Conservation (phyloP, 30 jellyfish, hydroid and myxozoan species). For the Cassiopea xamachana region DNA sequence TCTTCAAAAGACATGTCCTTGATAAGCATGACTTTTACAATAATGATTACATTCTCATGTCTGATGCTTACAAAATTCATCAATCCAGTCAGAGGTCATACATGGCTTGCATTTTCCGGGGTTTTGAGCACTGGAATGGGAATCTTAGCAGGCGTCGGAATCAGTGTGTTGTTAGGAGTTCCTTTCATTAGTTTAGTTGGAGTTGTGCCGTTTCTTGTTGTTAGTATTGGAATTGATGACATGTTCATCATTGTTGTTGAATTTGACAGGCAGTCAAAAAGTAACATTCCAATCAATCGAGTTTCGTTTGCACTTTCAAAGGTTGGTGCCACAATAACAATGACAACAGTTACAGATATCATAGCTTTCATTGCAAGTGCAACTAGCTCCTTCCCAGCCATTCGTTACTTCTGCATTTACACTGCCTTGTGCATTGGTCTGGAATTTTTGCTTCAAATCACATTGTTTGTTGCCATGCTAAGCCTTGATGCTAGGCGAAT, state of each 20-base stretch:
- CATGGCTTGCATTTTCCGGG: conserved; percentile 69
- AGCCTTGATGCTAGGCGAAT: conserved; percentile 62
- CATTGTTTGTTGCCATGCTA: conserved; percentile 60
- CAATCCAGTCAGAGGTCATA: conserved; percentile 79
- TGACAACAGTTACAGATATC: conserved; percentile 80
- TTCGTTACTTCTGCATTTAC: conserved; percentile 69
- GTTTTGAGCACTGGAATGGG: conserved; percentile 71
- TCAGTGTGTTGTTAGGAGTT: conserved; percentile 50
- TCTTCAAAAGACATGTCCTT: conserved; percentile 56
- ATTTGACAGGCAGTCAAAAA: conserved; percentile 60
- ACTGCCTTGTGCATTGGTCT: conserved; percentile 59
- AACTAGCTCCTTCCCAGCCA: conserved; percentile 72
- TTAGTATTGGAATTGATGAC: conserved; percentile 82
- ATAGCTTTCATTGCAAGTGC: conserved; percentile 67
- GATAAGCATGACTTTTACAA: conserved; percentile 52
- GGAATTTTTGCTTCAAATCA: conserved; percentile 61
- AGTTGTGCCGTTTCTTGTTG: conserved; percentile 75
- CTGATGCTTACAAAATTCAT: conserved; percentile 55
- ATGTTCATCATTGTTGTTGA: conserved; percentile 74
- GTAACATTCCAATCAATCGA: conserved; percentile 47
- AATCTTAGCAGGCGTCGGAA: conserved; percentile 78
- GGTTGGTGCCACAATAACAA: conserved; percentile 81
- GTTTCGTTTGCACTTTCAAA: conserved; percentile 65
- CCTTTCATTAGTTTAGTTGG: conserved; percentile 78
- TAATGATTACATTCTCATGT: conserved; percentile 72